These are phyloP conservation scores for Archilochus colubris DNA, from an alignment of 2,113 vertebrate genomes.

Conservation along the genomic window DNA sequence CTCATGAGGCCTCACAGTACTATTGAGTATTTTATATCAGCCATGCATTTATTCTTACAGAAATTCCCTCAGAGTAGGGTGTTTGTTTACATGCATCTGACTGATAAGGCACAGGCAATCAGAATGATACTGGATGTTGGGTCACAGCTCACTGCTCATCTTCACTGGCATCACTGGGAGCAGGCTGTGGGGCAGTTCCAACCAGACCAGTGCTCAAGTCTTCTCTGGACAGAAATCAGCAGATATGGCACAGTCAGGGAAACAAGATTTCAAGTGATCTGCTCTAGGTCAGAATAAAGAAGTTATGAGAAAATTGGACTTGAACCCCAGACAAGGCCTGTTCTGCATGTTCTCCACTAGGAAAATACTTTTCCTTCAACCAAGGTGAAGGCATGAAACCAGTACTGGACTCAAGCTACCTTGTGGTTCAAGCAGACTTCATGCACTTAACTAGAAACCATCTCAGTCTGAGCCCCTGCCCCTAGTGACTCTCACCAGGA, in stretches of 20 bases:
- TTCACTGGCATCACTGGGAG: not conserved
- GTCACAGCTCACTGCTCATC: not conserved
- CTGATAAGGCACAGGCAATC: not conserved
- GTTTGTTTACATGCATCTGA: not conserved
- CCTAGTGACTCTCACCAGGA: not conserved
- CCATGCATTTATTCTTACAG: not conserved
- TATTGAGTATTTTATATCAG: accelerated
- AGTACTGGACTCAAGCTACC: not conserved
- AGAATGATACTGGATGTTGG: not conserved
- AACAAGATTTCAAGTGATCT: not conserved
- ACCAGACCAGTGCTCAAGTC: not conserved
- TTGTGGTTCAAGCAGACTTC: not conserved
- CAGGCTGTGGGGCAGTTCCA: not conserved
- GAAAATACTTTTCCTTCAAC: accelerated
- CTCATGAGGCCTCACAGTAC: not conserved
- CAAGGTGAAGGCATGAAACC: not conserved
- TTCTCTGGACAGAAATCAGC: not conserved
- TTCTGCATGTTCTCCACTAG: not conserved
- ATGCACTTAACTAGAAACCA: not conserved
- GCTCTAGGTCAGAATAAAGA: not conserved
- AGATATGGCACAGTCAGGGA: not conserved
- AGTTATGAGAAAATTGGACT: not conserved
- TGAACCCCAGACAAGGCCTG: not conserved
- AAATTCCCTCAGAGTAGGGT: not conserved
- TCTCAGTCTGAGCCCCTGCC: not conserved